Evolutionary conservation across 2,797 vertebrate species (phyloP).

Genomic region (Pseudopleuronectes americanus): DNA sequence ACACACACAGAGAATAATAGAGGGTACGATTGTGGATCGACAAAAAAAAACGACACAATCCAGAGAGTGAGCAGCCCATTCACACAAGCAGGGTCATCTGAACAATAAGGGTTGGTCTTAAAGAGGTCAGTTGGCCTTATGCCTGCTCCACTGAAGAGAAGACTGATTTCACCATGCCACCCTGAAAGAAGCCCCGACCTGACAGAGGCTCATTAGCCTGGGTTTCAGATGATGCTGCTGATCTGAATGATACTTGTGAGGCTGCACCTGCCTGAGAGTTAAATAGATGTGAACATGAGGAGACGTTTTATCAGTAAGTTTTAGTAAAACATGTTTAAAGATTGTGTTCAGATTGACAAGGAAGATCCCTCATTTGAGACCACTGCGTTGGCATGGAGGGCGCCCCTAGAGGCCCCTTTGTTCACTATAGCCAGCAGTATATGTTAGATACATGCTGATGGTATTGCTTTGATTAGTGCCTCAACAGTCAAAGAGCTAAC

Average conservation of each 20-base stretch:
- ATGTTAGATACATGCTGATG: too few species aligned
- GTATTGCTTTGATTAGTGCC: too few species aligned
- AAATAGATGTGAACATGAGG: not conserved
- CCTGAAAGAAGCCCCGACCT: conserved; percentile 6
- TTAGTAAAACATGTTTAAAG: too few species aligned
- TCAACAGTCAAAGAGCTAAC: too few species aligned
- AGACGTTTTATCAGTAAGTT: too few species aligned
- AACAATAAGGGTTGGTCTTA: conserved; percentile 48
- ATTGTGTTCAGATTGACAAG: too few species aligned
- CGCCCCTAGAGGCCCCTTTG: too few species aligned
- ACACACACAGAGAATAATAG: conserved; percentile 38
- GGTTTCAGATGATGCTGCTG: not conserved
- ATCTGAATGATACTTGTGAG: not conserved
- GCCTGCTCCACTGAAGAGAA: conserved; percentile 38
- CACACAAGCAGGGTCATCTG: conserved; percentile 62
- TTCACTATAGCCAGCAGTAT: too few species aligned
- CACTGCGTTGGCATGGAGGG: too few species aligned
- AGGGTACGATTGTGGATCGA: conserved; percentile 40
- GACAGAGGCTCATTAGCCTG: not conserved
- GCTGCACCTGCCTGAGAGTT: not conserved
- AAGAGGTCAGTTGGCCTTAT: conserved; percentile 66
- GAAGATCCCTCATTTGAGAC: too few species aligned
- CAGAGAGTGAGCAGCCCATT: conserved; percentile 62
- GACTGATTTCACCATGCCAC: not conserved
- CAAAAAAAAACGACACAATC: conserved; percentile 43